Conservation (phyloP, 2,888 invertebrate genomes). For the Cecidostiba fungosa region DNA sequence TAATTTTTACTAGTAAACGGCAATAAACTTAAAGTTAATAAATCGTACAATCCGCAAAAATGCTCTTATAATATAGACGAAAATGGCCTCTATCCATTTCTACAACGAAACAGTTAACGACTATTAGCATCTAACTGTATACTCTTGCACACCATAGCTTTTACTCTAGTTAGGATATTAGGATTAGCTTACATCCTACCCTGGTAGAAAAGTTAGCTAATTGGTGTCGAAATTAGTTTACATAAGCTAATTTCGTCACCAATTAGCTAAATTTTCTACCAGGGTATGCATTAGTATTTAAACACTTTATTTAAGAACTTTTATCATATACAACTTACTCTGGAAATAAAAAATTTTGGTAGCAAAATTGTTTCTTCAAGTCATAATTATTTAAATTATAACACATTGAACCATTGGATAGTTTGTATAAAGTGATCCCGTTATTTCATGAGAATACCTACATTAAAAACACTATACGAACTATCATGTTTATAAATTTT, state of each 20-base stretch:
- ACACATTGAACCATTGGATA: conserved; percentile 16
- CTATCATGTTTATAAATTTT: conserved; percentile 50
- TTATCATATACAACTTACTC: conserved; percentile 28
- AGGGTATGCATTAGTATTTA: background rate
- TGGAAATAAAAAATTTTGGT: background rate
- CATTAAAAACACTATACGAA: background rate
- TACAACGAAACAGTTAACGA: conserved; percentile 63
- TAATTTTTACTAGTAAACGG: background rate
- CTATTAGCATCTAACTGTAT: conserved; percentile 52
- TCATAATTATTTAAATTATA: background rate
- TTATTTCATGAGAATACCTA: conserved; percentile 41
- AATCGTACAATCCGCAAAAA: conserved; percentile 17
- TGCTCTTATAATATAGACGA: conserved; percentile 1
- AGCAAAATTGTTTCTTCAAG: conserved; percentile 1
- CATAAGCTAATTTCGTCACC: too few species aligned
- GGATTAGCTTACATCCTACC: too few species aligned
- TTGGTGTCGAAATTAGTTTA: too few species aligned
- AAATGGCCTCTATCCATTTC: conserved; percentile 60
- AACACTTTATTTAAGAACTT: too few species aligned
- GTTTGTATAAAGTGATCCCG: conserved; percentile 15
- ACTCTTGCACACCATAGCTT: conserved; percentile 40
- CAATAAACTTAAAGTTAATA: background rate
- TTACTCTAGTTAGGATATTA: background rate
- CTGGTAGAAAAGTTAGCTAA: too few species aligned
- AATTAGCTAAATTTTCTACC: too few species aligned